Conservation (phyloP, 1,140 invertebrate genomes). For the Gryon sp. region DNA sequence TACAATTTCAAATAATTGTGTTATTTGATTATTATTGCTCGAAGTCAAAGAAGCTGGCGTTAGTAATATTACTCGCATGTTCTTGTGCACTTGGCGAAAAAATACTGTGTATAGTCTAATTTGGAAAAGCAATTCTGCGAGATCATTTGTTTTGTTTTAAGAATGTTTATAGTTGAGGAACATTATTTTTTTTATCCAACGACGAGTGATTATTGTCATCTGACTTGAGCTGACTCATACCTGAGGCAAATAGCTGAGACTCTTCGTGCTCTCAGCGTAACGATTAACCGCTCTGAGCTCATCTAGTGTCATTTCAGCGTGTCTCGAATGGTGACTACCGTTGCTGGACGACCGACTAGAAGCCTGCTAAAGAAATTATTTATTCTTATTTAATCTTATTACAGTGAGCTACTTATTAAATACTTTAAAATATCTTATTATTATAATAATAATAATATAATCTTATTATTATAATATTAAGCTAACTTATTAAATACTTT, state of each 20-base stretch:
- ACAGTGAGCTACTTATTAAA: too few relatives aligned
- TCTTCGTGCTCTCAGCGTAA: slow-evolving; percentile 95
- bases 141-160: slow-evolving; percentile 21
- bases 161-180: slow-evolving; percentile 23
- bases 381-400: background rate
- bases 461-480: too few relatives aligned
- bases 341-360: slow-evolving; percentile 84
- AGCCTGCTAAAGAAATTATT: slow-evolving; percentile 67
- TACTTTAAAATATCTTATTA: too few relatives aligned
- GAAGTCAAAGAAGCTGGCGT: slow-evolving; percentile 6
- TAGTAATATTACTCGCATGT: slow-evolving; percentile 12
- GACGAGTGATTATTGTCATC: slow-evolving; percentile 34
- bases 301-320: slow-evolving; percentile 85
- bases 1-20: too few relatives aligned
- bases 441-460: too few relatives aligned
- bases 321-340: slow-evolving; percentile 82
- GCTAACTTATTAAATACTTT: too few relatives aligned
- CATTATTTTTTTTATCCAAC: slow-evolving; percentile 30
- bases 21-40: slow-evolving; percentile 33
- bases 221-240: slow-evolving; percentile 80
- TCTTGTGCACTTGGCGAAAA: background rate
- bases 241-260: slow-evolving; percentile 93
- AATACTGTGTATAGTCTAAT: slow-evolving; percentile 25
- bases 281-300: slow-evolving; percentile 91
- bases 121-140: slow-evolving; percentile 13